Conservation (phyloP, 2,797 vertebrate species). For the Oceanodroma leucorhoa region DNA sequence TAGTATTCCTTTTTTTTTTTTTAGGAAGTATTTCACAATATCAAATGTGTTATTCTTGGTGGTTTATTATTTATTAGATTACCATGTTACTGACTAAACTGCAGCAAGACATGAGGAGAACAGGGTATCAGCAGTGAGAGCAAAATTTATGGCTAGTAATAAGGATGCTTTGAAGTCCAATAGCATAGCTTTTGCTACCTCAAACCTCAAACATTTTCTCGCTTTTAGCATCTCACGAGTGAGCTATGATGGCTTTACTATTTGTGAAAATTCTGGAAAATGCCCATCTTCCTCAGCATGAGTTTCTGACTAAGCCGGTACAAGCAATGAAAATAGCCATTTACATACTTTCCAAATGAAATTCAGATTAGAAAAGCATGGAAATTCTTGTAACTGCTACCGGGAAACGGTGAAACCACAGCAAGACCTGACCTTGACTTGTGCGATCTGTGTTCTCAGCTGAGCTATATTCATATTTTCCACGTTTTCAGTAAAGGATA, state of each 20-base stretch:
- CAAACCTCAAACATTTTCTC: background rate
- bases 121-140: background rate
- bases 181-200: background rate
- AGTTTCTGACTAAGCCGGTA: slow-evolving; percentile 17
- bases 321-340: slow-evolving; percentile 33
- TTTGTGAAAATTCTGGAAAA: slow-evolving; percentile 39
- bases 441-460: background rate
- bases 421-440: slow-evolving; percentile 28
- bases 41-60: background rate
- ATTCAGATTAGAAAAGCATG: slow-evolving; percentile 37
- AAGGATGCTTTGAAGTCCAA: background rate
- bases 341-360: slow-evolving; percentile 61
- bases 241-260: background rate
- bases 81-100: background rate
- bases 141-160: background rate
- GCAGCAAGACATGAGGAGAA: background rate
- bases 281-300: background rate
- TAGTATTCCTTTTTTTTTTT: background rate
- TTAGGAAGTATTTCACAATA: background rate
- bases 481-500: background rate
- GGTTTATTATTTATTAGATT: background rate
- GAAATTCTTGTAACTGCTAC: slow-evolving; percentile 54
- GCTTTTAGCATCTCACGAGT: background rate
- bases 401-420: slow-evolving; percentile 35
- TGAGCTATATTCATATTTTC: slow-evolving; percentile 33